Conservation (phyloP, 2,797 vertebrate species). For the Hippoglossus hippoglossus region DNA sequence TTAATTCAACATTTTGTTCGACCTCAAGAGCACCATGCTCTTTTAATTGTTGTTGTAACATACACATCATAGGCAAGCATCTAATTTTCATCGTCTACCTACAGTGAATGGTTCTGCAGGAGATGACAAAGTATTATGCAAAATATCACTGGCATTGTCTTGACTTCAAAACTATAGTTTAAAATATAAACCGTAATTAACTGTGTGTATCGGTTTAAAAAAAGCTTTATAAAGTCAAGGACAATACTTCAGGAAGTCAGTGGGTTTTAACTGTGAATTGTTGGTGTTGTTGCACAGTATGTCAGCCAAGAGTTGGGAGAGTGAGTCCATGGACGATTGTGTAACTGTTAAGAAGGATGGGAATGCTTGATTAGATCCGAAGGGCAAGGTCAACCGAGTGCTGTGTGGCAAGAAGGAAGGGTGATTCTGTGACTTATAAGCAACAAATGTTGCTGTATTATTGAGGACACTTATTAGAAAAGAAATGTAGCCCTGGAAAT, state of each 20-base stretch:
- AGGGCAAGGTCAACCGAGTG: neutral
- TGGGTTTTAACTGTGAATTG: constrained; percentile 1
- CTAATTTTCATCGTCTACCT: neutral
- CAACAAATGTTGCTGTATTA: neutral
- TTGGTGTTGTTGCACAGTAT: constrained; percentile 4
- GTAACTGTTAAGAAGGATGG: constrained; percentile 9
- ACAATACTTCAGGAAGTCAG: neutral
- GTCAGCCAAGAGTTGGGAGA: constrained; percentile 15
- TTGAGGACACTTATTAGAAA: neutral
- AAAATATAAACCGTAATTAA: neutral
- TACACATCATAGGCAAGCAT: neutral
- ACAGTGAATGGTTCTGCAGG: neutral
- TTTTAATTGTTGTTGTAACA: too few species aligned
- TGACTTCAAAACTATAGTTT: neutral
- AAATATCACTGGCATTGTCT: neutral
- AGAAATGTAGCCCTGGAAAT: neutral
- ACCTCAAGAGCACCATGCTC: too few species aligned
- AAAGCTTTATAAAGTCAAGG: constrained; percentile 4
- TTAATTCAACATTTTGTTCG: too few species aligned
- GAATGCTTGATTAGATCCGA: constrained; percentile 20
- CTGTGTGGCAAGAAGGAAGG: constrained; percentile 15
- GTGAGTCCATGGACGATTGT: constrained; percentile 6
- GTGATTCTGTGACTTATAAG: constrained; percentile 6
- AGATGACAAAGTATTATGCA: neutral
- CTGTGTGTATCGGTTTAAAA: neutral